Percentiles rank a stretch among this genome's conserved stretches.
These are phyloP conservation scores for Upupa epops DNA, from an alignment of 2,113 vertebrate genomes.

Conservation along the genomic window DNA sequence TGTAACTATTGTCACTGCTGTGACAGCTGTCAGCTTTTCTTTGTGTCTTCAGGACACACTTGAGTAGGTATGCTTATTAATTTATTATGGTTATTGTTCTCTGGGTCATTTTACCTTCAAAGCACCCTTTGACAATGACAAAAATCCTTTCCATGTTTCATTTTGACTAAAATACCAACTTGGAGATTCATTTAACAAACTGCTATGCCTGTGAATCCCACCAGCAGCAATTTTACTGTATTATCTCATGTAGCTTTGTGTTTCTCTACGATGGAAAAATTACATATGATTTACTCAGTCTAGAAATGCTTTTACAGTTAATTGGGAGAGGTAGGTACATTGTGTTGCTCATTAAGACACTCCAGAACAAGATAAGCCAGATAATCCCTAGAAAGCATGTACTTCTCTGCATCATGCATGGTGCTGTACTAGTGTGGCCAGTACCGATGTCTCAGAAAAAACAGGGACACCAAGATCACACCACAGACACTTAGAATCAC, in stretches of 20 bases:
- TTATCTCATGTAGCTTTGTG: background rate
- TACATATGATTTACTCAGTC: background rate
- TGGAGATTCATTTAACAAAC: background rate
- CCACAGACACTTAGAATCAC: background rate
- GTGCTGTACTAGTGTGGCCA: background rate
- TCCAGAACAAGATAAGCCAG: background rate
- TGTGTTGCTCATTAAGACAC: background rate
- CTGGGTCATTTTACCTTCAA: background rate
- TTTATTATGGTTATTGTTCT: background rate
- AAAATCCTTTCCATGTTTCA: background rate
- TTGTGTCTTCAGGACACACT: background rate
- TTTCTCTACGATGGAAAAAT: background rate
- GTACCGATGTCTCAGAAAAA: background rate
- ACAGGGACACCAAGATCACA: accelerated
- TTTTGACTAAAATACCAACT: background rate
- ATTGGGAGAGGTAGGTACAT: background rate
- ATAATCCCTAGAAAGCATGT: background rate
- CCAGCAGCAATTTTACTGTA: background rate
- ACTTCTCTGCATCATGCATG: background rate
- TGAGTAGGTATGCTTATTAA: background rate
- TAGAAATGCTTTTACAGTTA: background rate
- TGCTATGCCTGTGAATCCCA: background rate
- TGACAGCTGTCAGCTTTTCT: background rate
- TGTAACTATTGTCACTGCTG: accelerated
- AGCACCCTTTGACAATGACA: background rate